Evolutionary conservation across 2,888 invertebrate genomes (phyloP), one percentile per base, ranked within the genome.

Genomic region (Schizotus pectinicornis): DNA sequence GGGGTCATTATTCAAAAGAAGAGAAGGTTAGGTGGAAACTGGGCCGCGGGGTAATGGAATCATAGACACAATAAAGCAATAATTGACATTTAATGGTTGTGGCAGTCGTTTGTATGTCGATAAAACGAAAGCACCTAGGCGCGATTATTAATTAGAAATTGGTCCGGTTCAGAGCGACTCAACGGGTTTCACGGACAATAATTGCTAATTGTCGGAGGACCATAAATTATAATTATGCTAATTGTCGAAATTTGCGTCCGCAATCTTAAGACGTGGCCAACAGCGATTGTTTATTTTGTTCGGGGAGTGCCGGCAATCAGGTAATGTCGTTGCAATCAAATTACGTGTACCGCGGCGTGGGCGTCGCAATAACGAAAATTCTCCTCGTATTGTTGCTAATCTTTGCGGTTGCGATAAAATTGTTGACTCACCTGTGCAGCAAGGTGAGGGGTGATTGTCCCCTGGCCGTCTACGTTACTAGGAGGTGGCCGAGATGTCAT

Each of bases 401-500:
- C 22, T 22, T 30, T 12, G n/a, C 38, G 14, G 14, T 31, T 3
- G 6, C 37, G 37, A 37, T 48, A 33, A 35, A 12, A 8, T 8
- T 8, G 11, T 0, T 6, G 22, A 52, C 68, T 68, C 59, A 74
- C 75, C 74, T 74, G 72, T 56, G 64, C 67, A 39, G 61, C 62
- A 61, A 69, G 61, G 59, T 69, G 69, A 53, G 74, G 70, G 69
- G 70, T 67, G 60, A 68, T 66, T 67, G 69, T 69, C 71, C 73
- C 74, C 73, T 72, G 74, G 63, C 66, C 72, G 63, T 73, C 75
- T 68, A 63, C 67, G 64, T 69, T 73, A 64, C 70, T 71, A 68
- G 74, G 71, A 68, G 76, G 70, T 70, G 77, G 77, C 67, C 79
- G 74, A 69, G 79, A 77, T 75, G 78, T 78, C 80, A 80, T 80